Evolutionary conservation across 2,113 vertebrate genomes (phyloP), one percentile per base, ranked within the genome.

Genomic region (Capricornis sumatraensis): DNA sequence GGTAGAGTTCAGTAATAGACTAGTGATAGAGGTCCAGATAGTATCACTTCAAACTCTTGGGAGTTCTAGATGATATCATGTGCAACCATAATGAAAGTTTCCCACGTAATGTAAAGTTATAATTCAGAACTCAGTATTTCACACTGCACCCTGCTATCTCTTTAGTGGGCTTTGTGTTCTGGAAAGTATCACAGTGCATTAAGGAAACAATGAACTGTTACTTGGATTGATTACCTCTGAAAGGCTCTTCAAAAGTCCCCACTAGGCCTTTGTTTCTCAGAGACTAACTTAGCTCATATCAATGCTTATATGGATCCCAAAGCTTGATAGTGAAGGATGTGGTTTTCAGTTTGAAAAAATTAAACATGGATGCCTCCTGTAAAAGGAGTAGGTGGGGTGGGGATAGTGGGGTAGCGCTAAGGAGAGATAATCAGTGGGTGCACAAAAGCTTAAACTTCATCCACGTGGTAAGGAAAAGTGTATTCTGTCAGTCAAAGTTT

Each of bases 221-320:
- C 78, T 87, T 93, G 67, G 88, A 53, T 93, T 87, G 33, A 36
- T 93, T 50, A 79, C 30, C 5, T 84, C 55, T 83, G 36, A 86
- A 85, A 27, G 45, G 16, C n/a, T 55, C 89, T 92, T 81, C 7
- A n/a, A 87, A 93, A 74, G 87, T 96, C 19, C 67, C 71, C 47
- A 64, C 23, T 85, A 50, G 57, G 27, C 30, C 45, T 82, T 91
- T 93, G 91, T 96, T 96, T 97, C 92, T 95, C 43, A 87, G 86
- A 93, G 25, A 84, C 52, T 87, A 67, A 85, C 17, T 95, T 92
- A 91, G 83, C 33, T 88, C 60, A 43, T 87, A 62, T 89, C n/a
- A 52, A 82, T 90, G 85, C 45, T 92, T 85, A 45, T 64, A 28
- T 95, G 15, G 43, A 9, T 89, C 16, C 25, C 83, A 93, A 86